A percentile compares a stretch with the other conserved stretches of the same genome.
Evolutionary conservation across 2,888 invertebrate genomes (phyloP).

Genomic region (Cerastoderma edule): DNA sequence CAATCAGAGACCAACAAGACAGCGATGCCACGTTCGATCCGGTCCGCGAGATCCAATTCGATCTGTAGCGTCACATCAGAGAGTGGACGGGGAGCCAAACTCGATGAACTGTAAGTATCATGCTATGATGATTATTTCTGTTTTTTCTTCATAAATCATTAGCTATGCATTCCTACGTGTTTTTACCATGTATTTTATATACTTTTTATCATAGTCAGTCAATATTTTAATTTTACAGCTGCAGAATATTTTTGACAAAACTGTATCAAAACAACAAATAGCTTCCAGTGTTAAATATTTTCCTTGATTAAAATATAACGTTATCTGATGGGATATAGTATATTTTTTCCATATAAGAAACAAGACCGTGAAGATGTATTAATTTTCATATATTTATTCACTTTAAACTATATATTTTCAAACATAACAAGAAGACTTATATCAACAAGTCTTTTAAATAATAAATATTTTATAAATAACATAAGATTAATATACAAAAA

Average conservation of each 20-base stretch:
- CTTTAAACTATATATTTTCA: not conserved
- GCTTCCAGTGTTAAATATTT: no score
- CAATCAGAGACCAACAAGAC: not conserved
- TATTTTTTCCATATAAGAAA: not conserved
- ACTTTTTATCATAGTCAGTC: not conserved
- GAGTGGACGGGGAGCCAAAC: constrained; percentile 30
- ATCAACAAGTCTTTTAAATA: not conserved
- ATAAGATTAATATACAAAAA: not conserved
- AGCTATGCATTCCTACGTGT: not conserved
- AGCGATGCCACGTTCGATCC: constrained; percentile 41
- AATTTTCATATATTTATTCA: not conserved
- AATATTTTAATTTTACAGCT: no score
- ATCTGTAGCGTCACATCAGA: constrained; percentile 48
- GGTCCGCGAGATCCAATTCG: constrained; percentile 48
- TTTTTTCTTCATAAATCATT: not conserved
- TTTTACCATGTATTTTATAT: not conserved
- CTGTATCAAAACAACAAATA: no score
- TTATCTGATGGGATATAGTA: no score
- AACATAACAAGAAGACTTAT: not conserved
- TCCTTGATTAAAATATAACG: no score
- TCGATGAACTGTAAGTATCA: constrained; percentile 41
- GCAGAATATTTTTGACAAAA: no score
- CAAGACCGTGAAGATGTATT: not conserved
- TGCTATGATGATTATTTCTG: not conserved
- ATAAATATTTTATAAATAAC: not conserved